Percentiles rank a stretch among this genome's conserved stretches.
phyloP scores from a whole-genome alignment of 2,797 vertebrate genomes.

The Phrynocephalus vlangalii region DNA sequence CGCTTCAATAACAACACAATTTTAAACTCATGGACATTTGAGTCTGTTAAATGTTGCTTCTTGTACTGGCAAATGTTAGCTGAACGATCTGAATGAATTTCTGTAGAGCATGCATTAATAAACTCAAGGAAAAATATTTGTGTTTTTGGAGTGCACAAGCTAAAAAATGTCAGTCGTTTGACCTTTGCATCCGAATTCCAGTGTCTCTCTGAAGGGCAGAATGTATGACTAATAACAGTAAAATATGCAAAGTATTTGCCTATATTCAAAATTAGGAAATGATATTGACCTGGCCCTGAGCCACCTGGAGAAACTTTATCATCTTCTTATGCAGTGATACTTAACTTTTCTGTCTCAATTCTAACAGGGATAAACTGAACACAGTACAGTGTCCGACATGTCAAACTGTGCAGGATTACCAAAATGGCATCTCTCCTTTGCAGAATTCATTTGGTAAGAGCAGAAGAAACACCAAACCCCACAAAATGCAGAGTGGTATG shows the following conservation, averaged over 20 bases:
- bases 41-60: neutral
- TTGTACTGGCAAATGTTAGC: neutral
- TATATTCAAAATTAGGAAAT: constrained; percentile 38
- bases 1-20: neutral
- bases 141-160: constrained; percentile 3
- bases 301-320: neutral
- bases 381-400: too few species aligned
- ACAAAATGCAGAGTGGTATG: too few species aligned
- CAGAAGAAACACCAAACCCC: too few species aligned
- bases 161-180: constrained; percentile 41
- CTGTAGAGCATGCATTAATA: neutral
- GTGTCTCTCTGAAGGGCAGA: constrained; percentile 18
- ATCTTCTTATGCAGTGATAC: neutral
- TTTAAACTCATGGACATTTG: neutral
- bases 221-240: neutral
- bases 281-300: constrained; percentile 7
- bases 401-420: too few species aligned
- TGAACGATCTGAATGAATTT: neutral
- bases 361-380: neutral
- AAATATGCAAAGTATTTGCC: constrained; percentile 23
- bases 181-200: constrained; percentile 24
- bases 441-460: too few species aligned
- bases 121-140: neutral
- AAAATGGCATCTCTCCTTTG: too few species aligned
- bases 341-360: neutral